A percentile compares a stretch with the other conserved stretches of the same genome.
Evolutionary conservation across 2,888 invertebrate species (phyloP).

Genomic region (Drosophila maculinotata): DNA sequence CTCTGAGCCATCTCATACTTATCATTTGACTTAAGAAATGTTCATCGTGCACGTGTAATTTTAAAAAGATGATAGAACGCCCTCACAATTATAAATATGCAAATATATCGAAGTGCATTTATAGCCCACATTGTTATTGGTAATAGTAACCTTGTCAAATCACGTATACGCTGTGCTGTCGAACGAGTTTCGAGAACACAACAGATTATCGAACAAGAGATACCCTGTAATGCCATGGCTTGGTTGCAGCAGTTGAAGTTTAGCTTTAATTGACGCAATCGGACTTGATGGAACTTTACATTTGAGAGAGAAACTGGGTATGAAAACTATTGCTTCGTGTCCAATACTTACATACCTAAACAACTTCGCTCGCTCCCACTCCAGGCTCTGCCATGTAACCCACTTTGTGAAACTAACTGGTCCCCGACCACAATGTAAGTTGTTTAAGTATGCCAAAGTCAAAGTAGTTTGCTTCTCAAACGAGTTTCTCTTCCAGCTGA

Average conservation of each 20-base stretch:
- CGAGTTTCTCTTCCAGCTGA: slow-evolving; percentile 50
- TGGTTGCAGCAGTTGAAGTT: too few relatives aligned
- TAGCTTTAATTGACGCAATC: too few relatives aligned
- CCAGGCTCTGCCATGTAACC: slow-evolving; percentile 12
- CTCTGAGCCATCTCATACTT: too few relatives aligned
- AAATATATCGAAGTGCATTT: slow-evolving; percentile 25
- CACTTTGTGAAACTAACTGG: slow-evolving; percentile 36
- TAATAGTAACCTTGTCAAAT: slow-evolving; percentile 27
- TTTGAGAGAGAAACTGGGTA: slow-evolving; percentile 11
- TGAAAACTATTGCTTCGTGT: slow-evolving; percentile 21
- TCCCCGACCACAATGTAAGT: slow-evolving; percentile 32
- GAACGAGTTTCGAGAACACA: slow-evolving; percentile 17
- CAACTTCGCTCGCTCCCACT: slow-evolving; percentile 20
- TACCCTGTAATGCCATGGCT: too few relatives aligned
- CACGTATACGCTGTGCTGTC: slow-evolving; percentile 45
- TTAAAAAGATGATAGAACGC: background rate
- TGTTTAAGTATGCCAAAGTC: slow-evolving; percentile 55
- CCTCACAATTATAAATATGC: background rate
- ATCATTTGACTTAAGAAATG: background rate
- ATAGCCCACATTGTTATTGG: slow-evolving; percentile 12
- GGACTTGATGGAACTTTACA: background rate
- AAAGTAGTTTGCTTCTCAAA: slow-evolving; percentile 64
- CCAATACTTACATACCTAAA: slow-evolving; percentile 29
- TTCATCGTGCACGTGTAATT: slow-evolving; percentile 1
- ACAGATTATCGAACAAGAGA: too few relatives aligned